Conservation (phyloP, 2,888 invertebrate genomes). For the Agonopterix subpropinquella region DNA sequence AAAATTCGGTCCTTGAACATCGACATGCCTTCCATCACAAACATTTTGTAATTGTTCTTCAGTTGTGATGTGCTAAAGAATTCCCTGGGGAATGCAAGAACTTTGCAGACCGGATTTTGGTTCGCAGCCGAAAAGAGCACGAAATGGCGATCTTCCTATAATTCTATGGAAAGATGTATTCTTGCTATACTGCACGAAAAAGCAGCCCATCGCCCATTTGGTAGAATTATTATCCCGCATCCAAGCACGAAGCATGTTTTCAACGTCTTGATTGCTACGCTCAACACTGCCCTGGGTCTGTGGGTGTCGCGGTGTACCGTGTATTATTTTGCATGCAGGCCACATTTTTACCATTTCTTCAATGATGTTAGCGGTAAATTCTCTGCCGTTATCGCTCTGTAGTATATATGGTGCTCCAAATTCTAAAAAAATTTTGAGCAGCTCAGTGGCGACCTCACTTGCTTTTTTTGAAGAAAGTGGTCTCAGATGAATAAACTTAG, state of each 20-base stretch:
- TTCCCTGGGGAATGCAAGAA: too few relatives aligned
- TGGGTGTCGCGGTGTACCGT: background rate
- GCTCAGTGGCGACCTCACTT: conserved; percentile 18
- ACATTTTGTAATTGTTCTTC: background rate
- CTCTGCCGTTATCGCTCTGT: conserved; percentile 1
- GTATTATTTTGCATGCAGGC: background rate
- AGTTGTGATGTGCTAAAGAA: too few relatives aligned
- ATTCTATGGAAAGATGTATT: background rate
- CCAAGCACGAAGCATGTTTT: background rate
- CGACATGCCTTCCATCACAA: too few relatives aligned
- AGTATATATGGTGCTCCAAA: conserved; percentile 1
- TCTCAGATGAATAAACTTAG: conserved; percentile 28
- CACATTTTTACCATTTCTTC: background rate
- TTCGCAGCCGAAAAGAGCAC: background rate
- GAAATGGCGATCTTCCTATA: background rate
- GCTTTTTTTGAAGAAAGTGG: conserved; percentile 19
- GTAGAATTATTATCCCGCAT: background rate
- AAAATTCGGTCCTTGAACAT: too few relatives aligned
- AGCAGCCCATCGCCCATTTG: background rate
- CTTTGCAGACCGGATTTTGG: background rate
- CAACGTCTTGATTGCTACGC: background rate
- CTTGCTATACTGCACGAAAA: background rate
- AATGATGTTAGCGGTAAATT: background rate
- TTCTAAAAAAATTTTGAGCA: conserved; percentile 15
- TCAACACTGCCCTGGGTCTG: background rate